Evolutionary conservation across 2,888 invertebrate species (phyloP), one percentile per base, ranked within the genome.

Genomic region (Watsonalla cultraria): DNA sequence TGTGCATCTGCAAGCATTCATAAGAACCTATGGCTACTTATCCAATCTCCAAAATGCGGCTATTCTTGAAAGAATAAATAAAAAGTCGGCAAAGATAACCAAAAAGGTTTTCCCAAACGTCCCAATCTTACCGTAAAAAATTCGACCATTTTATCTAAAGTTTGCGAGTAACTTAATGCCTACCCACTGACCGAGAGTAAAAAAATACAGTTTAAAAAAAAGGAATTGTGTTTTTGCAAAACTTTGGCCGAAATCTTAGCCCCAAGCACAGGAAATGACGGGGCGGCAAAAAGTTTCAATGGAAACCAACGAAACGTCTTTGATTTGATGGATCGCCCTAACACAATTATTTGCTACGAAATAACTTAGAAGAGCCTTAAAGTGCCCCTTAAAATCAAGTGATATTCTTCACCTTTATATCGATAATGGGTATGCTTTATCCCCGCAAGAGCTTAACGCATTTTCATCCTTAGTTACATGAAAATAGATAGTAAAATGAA

Each of bases 341-440:
- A 89, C 85, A 88, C 84, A 90, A 90, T 87, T 78, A 86, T 83
- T 85, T 76, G 72, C 75, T 80, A 79, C 76, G 79, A 80, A 76
- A 76, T 76, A 75, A 70, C 70, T 72, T 63, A 74, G 78, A 70
- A 76, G 79, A 78, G 78, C 85, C 80, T 80, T 85, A 84, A 86
- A 88, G 86, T 83, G 88, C 86, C 86, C 86, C 86, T 86, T 84
- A 83, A 83, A 84, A 85, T 86, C 85, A 83, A 86, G 84, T 85
- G 88, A 87, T 84, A 86, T 87, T 83, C 82, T 86, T 84, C 82
- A 86, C 81, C 78, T 84, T 81, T 74, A 75, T 73, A 72, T 64
- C 66, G 66, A 68, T 70, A 68, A 66, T 67, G 60, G 69, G 60
- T 61, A 55, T 49, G 56, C 56, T 62, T 66, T 66, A 64, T 61